Evolutionary conservation across 2,888 invertebrate species (phyloP).

Genomic region (Athripsodes cinereus): DNA sequence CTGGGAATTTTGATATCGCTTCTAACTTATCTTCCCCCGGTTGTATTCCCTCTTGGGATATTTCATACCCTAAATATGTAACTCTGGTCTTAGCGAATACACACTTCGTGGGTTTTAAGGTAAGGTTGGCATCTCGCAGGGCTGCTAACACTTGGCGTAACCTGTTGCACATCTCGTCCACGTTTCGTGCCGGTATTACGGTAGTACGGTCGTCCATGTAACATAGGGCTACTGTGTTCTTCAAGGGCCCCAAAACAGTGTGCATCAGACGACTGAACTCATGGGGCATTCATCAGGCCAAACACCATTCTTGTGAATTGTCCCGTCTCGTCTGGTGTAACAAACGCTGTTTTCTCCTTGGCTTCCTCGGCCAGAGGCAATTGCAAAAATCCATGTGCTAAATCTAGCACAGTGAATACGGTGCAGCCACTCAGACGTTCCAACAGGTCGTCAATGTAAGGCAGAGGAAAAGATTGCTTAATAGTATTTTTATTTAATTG

Average conservation of each 20-base stretch:
- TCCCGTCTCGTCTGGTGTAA: not conserved
- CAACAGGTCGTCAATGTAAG: not conserved
- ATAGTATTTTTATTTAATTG: not conserved
- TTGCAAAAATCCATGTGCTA: not conserved
- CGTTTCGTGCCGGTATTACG: not conserved
- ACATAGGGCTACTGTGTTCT: conserved; percentile 1
- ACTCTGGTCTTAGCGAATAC: not conserved
- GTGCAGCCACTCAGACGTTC: not conserved
- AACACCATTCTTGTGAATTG: conserved; percentile 3
- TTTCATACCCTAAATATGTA: not conserved
- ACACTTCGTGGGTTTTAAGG: not conserved
- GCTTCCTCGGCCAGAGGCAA: not conserved
- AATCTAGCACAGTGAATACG: not conserved
- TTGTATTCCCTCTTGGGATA: not conserved
- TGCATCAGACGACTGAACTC: no score
- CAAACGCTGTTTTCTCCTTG: not conserved
- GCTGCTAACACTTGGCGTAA: not conserved
- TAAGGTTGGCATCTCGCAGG: not conserved
- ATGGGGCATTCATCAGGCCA: conserved; percentile 1
- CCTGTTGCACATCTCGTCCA: not conserved
- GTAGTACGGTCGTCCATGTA: conserved; percentile 2
- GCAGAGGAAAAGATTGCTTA: not conserved
- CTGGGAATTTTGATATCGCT: not conserved
- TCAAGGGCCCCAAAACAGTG: no score
- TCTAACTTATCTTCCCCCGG: not conserved